Conservation (phyloP, 2,797 vertebrate genomes). For the Hippopotamyrus pictus region DNA sequence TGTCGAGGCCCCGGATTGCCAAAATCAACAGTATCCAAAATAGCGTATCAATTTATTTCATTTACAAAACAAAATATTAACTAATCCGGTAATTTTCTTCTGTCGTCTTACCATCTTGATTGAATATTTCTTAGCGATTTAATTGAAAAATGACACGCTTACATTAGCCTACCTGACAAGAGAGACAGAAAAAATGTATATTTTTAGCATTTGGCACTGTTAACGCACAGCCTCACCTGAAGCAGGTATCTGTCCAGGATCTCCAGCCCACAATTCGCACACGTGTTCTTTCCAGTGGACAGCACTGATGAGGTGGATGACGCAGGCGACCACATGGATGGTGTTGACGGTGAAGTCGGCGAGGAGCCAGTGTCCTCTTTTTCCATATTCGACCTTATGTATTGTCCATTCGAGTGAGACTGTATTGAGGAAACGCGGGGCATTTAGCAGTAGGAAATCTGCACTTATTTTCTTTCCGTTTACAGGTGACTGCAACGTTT, state of each 20-base stretch:
- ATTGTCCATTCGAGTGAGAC: not conserved
- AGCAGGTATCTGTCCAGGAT: constrained; percentile 91
- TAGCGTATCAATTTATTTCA: not conserved
- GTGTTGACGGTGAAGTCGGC: constrained; percentile 52
- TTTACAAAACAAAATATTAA: not conserved
- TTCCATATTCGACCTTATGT: not conserved
- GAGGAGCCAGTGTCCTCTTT: not conserved
- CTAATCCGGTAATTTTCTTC: not conserved
- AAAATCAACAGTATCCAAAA: not conserved
- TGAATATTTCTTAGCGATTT: not conserved
- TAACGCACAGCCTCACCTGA: constrained; percentile 65
- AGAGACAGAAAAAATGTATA: no score
- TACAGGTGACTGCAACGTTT: not conserved
- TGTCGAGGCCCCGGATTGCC: not conserved
- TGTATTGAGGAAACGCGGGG: not conserved
- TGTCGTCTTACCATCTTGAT: not conserved
- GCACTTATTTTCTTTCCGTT: not conserved
- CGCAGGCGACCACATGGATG: constrained; percentile 67
- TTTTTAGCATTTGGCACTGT: not conserved
- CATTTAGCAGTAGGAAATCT: not conserved
- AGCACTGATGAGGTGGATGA: constrained; percentile 52
- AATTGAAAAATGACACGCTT: not conserved
- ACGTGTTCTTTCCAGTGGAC: constrained; percentile 60
- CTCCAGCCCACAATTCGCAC: constrained; percentile 80
- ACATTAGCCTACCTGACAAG: not conserved